Conservation (phyloP, 2,797 vertebrate genomes). For the Adelosebastes latens region DNA sequence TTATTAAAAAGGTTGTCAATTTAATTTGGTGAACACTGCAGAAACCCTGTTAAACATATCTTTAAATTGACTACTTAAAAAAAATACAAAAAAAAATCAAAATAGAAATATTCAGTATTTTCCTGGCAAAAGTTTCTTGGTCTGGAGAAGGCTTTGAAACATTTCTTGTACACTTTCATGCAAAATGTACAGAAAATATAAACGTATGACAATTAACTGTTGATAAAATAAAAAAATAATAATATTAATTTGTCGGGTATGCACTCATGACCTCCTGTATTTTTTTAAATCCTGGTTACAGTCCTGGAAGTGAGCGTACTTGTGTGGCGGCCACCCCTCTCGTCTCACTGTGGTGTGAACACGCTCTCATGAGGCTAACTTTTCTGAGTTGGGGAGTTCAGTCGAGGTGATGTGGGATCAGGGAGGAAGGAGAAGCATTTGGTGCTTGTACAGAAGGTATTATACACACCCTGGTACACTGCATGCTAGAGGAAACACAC, state of each 20-base stretch:
- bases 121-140: rapidly evolving
- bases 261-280: neutral
- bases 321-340: neutral
- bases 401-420: constrained; percentile 49
- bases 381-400: constrained; percentile 40
- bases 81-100: neutral
- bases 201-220: neutral
- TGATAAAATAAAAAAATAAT: neutral
- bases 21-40: too few relatives aligned
- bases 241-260: neutral
- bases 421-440: constrained; percentile 45
- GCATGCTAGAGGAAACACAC: constrained; percentile 72
- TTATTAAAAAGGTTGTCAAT: too few relatives aligned
- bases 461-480: constrained; percentile 71
- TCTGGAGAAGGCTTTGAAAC: neutral
- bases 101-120: too few relatives aligned
- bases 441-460: constrained; percentile 69
- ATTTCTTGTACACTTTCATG: neutral
- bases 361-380: constrained; percentile 25
- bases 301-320: neutral
- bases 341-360: neutral
- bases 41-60: neutral
- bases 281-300: neutral
- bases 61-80: neutral
- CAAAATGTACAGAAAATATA: neutral